Conservation (phyloP, 2,888 invertebrate species). For the Aphrophora alni region DNA sequence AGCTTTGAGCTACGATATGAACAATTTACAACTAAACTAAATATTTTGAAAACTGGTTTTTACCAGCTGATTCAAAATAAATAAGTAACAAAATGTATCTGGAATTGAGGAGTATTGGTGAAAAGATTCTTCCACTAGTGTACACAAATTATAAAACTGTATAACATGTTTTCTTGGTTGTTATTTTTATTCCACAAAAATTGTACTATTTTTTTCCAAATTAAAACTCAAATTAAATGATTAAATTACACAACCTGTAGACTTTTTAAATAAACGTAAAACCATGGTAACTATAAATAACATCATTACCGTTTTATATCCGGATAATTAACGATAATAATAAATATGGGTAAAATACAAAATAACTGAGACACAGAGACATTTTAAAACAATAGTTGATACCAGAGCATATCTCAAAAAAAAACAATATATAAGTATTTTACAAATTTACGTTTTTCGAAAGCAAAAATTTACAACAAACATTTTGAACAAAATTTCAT, state of each 20-base stretch:
- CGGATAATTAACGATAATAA: not conserved
- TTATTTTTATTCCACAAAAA: no score
- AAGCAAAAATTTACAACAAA: no score
- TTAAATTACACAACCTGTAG: not conserved
- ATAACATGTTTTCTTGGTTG: not conserved
- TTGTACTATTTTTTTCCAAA: not conserved
- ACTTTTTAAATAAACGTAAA: not conserved
- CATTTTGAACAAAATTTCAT: no score
- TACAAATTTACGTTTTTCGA: no score
- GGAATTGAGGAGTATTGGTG: not conserved
- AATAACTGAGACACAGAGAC: no score
- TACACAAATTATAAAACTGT: not conserved
- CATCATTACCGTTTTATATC: no score
- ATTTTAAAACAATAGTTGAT: no score
- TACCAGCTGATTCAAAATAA: not conserved
- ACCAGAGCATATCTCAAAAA: no score
- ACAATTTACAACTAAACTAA: not conserved
- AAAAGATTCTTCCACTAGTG: not conserved
- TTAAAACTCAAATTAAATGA: not conserved
- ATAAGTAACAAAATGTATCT: not conserved
- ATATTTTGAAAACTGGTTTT: not conserved
- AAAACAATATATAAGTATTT: no score
- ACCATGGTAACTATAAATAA: not conserved
- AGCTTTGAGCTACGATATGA: constrained; percentile 41
- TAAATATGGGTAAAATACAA: no score